Evolutionary conservation across 2,888 invertebrate species (phyloP), one percentile per base, ranked within the genome.

Genomic region (Drosophila trichaetosa): DNA sequence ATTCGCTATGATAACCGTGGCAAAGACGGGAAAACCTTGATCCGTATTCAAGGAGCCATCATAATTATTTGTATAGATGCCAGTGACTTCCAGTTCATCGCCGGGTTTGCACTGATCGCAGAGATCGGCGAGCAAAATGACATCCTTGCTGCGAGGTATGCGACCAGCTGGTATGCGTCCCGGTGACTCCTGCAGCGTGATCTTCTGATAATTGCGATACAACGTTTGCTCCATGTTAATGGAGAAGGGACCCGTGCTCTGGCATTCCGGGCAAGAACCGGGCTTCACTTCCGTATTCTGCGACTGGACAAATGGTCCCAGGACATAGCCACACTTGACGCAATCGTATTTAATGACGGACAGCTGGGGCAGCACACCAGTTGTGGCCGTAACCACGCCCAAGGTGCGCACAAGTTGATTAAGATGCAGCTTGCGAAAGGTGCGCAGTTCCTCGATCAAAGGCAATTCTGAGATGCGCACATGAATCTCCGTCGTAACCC

Each of bases 221-320:
- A 99, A 93, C 0, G 99, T 99, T 96, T 99, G 96, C 92, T 99
- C 99, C 98, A 99, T 99, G 92, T 99, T 99, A 33, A 99, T 96
- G 94, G 96, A 96, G 93, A 99, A 99, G 0, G 99, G 99, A 1
- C 99, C 99, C 66, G 94, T 94, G 89, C 98, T 98, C 92, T 99
- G 99, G 95, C 99, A 99, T 91, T 99, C 99, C 0, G 99, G 99
- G 94, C 99, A 99, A 0, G 97, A 97, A 0, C 98, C 98, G 0
- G 99, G 99, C 90, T 97, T 98, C 0, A 99, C 97, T 94, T 99
- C 99, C 5, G 97, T 94, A 89, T 97, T 96, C 93, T 99, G 98
- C 0, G 96, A 95, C 94, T 99, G 99, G 21, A 97, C 96, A 92
- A 98, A 99, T 0, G 99, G 99, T 0, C 99, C 99, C 80, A 99